Conservation (phyloP, 37 sponge, comb jelly and placozoan genomes). For the Chondrilla cf. caribensis region DNA sequence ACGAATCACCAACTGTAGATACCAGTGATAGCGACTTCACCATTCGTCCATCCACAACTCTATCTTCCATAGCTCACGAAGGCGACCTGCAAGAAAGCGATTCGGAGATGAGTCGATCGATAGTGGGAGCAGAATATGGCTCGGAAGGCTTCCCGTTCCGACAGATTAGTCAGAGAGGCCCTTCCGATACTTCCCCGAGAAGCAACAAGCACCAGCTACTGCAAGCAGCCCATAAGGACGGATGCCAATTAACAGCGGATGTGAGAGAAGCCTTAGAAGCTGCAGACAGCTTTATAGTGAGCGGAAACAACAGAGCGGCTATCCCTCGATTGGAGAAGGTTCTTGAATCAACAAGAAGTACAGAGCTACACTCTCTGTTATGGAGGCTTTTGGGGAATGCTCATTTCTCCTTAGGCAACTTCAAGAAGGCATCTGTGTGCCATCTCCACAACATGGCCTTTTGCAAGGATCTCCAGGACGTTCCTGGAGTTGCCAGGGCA, state of each 20-base stretch:
- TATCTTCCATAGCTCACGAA: not conserved
- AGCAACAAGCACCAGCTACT: conserved; percentile 1
- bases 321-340: conserved; percentile 48
- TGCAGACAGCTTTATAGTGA: conserved; percentile 22
- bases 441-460: conserved; percentile 66
- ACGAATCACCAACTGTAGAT: not conserved
- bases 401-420: conserved; percentile 40
- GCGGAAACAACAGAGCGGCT: conserved; percentile 33
- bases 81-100: not conserved
- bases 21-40: not conserved
- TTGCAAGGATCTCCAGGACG: conserved; percentile 62
- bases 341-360: conserved; percentile 15
- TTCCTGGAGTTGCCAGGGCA: conserved; percentile 52
- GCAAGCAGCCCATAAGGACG: conserved; percentile 1
- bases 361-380: conserved; percentile 44
- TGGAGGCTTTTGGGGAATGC: conserved; percentile 64
- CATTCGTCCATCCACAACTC: not conserved
- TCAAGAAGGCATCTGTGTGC: conserved; percentile 56
- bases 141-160: conserved; percentile 25
- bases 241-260: not conserved
- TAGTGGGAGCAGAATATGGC: conserved; percentile 10
- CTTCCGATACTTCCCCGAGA: not conserved
- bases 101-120: not conserved
- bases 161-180: not conserved
- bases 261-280: conserved; percentile 13